These are phyloP conservation scores for Podilymbus podiceps DNA, from an alignment of 2,113 vertebrate genomes.

Conservation along the genomic window DNA sequence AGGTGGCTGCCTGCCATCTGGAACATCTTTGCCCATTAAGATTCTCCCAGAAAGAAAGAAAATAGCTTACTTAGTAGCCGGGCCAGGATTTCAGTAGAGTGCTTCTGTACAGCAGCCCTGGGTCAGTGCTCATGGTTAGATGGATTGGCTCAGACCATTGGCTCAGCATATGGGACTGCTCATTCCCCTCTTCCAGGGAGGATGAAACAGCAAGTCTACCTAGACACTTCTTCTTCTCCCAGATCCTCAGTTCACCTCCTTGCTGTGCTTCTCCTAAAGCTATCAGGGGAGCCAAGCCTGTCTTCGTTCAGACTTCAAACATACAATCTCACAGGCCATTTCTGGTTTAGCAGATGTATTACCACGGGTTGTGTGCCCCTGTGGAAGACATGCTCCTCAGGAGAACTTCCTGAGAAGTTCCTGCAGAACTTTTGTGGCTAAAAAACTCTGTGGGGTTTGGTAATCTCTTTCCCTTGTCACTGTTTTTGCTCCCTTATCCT, in stretches of 20 bases:
- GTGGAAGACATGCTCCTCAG: neutral
- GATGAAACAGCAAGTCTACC: neutral
- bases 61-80: slow-evolving; percentile 31
- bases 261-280: neutral
- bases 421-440: neutral
- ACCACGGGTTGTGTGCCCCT: neutral
- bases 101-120: slow-evolving; percentile 30
- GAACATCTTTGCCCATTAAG: slow-evolving; percentile 42
- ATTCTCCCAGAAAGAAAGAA: slow-evolving; percentile 42
- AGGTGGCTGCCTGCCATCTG: slow-evolving; percentile 57
- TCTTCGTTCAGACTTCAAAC: neutral
- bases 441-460: neutral
- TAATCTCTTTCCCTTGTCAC: neutral
- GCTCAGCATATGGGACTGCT: neutral
- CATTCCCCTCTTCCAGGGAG: neutral
- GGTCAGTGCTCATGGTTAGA: neutral
- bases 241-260: slow-evolving; percentile 18
- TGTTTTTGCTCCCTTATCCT: neutral
- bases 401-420: neutral
- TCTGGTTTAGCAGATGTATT: neutral
- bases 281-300: neutral
- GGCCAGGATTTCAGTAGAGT: slow-evolving; percentile 23
- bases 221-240: neutral
- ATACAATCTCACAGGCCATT: neutral
- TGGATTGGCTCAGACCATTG: neutral